Conservation (phyloP, 2,797 vertebrate genomes). For the Pogonophryne albipinna region DNA sequence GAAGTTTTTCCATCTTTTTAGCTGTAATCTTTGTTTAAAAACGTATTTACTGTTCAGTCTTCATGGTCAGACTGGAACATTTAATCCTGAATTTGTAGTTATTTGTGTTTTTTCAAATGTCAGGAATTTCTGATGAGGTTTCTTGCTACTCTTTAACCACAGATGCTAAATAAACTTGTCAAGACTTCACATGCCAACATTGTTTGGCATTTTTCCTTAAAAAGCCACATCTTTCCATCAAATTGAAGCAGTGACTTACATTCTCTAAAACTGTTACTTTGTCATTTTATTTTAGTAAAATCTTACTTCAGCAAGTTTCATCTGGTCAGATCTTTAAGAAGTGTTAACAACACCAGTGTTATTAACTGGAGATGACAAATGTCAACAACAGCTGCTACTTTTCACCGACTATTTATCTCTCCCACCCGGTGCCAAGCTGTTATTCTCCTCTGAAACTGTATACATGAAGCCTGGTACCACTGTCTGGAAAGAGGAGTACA, state of each 20-base stretch:
- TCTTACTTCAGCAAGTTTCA: not conserved
- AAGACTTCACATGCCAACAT: no score
- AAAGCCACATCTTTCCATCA: not conserved
- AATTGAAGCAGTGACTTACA: not conserved
- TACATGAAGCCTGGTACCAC: conserved; percentile 38
- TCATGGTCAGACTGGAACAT: no score
- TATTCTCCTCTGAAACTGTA: conserved; percentile 55
- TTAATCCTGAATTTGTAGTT: no score
- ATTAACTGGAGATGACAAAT: conserved; percentile 4
- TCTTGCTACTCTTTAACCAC: no score
- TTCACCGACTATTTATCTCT: conserved; percentile 63
- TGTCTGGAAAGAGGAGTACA: conserved; percentile 44
- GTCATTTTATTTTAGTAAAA: not conserved
- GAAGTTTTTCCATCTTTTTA: no score
- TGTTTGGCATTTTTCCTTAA: no score
- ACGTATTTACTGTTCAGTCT: no score
- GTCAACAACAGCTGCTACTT: conserved; percentile 62
- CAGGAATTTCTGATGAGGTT: no score
- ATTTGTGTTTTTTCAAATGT: no score
- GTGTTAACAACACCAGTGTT: not conserved
- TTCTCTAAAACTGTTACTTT: not conserved
- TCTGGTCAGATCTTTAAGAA: not conserved
- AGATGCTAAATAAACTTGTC: no score
- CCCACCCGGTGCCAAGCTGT: conserved; percentile 51
- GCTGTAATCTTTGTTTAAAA: no score